Percentiles rank a stretch among this genome's conserved stretches.
phyloP scores from a whole-genome alignment of 2,888 invertebrate species.

The Coronaproctus castanopsis region DNA sequence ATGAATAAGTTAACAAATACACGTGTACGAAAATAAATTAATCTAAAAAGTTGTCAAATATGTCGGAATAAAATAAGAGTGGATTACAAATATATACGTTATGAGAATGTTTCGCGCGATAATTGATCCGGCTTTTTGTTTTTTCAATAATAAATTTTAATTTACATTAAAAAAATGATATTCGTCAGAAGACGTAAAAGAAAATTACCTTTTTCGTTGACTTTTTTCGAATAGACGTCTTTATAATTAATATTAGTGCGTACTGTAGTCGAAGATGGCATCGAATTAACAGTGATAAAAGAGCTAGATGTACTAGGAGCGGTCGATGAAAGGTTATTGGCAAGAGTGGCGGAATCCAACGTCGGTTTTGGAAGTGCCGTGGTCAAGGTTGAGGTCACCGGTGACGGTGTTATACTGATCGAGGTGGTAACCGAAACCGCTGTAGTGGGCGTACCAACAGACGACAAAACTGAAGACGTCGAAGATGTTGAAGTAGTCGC shows the following conservation, averaged over 20 bases:
- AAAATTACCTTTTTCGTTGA: background rate
- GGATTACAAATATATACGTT: too few relatives aligned
- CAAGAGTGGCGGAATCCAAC: background rate
- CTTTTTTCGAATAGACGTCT: background rate
- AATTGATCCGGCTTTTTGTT: too few relatives aligned
- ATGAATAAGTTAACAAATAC: too few relatives aligned
- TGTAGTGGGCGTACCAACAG: slow-evolving; percentile 26
- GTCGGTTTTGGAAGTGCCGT: slow-evolving; percentile 24
- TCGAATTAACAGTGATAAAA: background rate
- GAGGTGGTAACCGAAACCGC: slow-evolving; percentile 5
- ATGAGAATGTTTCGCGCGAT: too few relatives aligned
- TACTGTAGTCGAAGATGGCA: background rate
- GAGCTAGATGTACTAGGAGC: background rate
- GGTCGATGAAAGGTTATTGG: background rate
- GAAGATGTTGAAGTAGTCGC: slow-evolving; percentile 28
- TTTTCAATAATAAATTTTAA: too few relatives aligned
- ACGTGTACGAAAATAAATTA: too few relatives aligned
- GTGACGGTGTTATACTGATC: background rate
- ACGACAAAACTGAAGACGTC: slow-evolving; percentile 31
- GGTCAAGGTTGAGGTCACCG: slow-evolving; percentile 28
- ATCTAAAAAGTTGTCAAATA: too few relatives aligned
- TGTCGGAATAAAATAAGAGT: too few relatives aligned
- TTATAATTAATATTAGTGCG: background rate
- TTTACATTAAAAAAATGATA: too few relatives aligned
- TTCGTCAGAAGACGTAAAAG: too few relatives aligned